Evolutionary conservation across 2,797 vertebrate genomes (phyloP), one percentile per base, ranked within the genome.

Genomic region (Botia almorhae): DNA sequence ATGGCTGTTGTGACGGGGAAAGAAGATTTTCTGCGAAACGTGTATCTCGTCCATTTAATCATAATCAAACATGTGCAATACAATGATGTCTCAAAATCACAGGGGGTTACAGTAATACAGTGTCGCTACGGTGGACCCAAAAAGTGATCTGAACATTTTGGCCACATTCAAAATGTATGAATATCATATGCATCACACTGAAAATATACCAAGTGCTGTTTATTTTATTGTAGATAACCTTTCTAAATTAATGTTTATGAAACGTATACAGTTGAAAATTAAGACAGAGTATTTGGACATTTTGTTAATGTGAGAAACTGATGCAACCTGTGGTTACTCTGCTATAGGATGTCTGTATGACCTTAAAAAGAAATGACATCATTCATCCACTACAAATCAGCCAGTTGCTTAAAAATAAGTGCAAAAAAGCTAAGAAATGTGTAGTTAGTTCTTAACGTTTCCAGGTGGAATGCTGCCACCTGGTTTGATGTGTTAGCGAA

Each of bases 41-140:
- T 69, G 33, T 19, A 46, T 65, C 33, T 77, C 10, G 43, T 77
- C 39, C 39, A 69, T 77, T 76, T 77, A 77, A 77, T 77, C 53
- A 16, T 58, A 69, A 43, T 68, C 36, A 69, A 68, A 77, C 75
- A 48, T 33, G 75, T 69, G 75, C 65, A 69, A 19, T 60, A 58
- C 75, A 69, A 29, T 26, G 63, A 55, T 55, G 50, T 21, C 29
- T 76, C 74, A n/a, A 7, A 55, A 76, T 56, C 39, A 64, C 26
- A 69, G 23, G 51, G 11, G 21, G n/a, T 74, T 55, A 65, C n/a
- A 75, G 60, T 65, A n/a, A 53, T 39, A 51, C 23, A 76, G 50
- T 23, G 29, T 55, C 55, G n/a, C 10, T 55, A 67, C 63, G 55
- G 33, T 67, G 64, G 36, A 29, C n/a, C n/a, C 0, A 11, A 60